Base-by-base conservation (phyloP, 2,888 invertebrate genomes). In the Crepidodera aurea region DNA sequence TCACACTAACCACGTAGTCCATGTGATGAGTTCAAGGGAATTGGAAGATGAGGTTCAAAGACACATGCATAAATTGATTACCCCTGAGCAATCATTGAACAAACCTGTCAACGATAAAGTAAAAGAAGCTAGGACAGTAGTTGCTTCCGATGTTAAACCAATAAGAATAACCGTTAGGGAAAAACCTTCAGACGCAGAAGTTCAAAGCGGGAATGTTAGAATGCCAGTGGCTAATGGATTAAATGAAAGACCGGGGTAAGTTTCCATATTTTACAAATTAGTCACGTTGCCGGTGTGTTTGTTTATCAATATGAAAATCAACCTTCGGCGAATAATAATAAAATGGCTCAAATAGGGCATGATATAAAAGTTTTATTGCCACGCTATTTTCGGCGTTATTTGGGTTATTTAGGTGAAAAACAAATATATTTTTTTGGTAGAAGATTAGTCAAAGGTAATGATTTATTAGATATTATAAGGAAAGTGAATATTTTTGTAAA, bases 201-300 rank as follows among this genome's bases (percentile, higher is more conserved):
- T 82, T 53, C 80, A 82, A 68, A 81, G 81, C 71, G 82, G 81
- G 2, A 82, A 82, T 62, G 74, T 81, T 12, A 71, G 79, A 40
- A 69, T 72, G 44, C 74, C 73, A 54, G 72, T 78, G 16, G 70
- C 76, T 8, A 81, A 81, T 72, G 80, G 80, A 40, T 64, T 78
- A 3, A 72, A 51, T 40, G 74, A 75, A 62, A 71, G 78, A 65
- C 79, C 81, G 7, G 76, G 80, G 82, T 82, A 71, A 81, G 80
- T 74, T 37, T 16, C 15, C 59, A 22, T 29, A 25, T 15, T 44
- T 46, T 46, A n/a, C 2, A 27, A 46, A 46, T 46, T 46, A 46
- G 56, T 19, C 56, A 16, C 37, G 2, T 13, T 25, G 54, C 8
- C 55, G 54, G 40, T 27, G 40, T 27, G 50, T 54, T 50, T 46